Base-by-base conservation (phyloP, 2,888 invertebrate species). In the Uropetala carovei region DNA sequence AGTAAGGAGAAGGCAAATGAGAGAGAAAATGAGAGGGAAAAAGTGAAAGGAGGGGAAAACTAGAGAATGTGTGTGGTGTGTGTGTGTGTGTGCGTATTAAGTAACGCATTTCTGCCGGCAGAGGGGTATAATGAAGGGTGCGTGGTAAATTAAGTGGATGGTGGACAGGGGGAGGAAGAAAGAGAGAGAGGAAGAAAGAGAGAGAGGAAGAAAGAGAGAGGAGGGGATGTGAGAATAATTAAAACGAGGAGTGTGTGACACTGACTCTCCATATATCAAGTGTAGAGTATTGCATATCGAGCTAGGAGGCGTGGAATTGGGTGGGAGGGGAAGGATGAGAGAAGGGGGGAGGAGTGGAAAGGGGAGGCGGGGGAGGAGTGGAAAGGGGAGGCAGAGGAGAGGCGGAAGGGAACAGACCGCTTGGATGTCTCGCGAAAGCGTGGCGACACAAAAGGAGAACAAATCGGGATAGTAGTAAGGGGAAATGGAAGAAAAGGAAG, bases 191-290 rank as follows among this genome's bases (percentile, higher is more conserved):
- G 13, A 56, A 9, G 82, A 2, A 56, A 27, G n/a, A n/a, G n/a
- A n/a, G n/a, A n/a, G n/a, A n/a, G n/a, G n/a, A n/a, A n/a, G n/a
- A n/a, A n/a, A n/a, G n/a, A n/a, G 86, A 27, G 86, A n/a, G 60
- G 18, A 59, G 18, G 11, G 89, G 43, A 89, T 89, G 43, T 60
- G 68, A 68, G 89, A 68, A 89, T 89, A 89, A 89, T 89, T 89
- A 89, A 64, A 89, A 64, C 89, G 30, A n/a, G 89, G 89, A 89
- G 89, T 64, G 89, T 89, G 89, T 89, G 89, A 89, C 89, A 56
- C 89, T 89, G 89, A 89, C 64, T 89, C 60, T 64, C 89, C 89
- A 68, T 89, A 89, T 89, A 89, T 89, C 89, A 89, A 64, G 89
- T 64, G 68, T 18, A 89, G 89, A 89, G 89, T 89, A 68, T 68